These are phyloP conservation scores for Aphidoletes aphidimyza DNA, from an alignment of 2,888 invertebrate genomes.

Conservation along the genomic window DNA sequence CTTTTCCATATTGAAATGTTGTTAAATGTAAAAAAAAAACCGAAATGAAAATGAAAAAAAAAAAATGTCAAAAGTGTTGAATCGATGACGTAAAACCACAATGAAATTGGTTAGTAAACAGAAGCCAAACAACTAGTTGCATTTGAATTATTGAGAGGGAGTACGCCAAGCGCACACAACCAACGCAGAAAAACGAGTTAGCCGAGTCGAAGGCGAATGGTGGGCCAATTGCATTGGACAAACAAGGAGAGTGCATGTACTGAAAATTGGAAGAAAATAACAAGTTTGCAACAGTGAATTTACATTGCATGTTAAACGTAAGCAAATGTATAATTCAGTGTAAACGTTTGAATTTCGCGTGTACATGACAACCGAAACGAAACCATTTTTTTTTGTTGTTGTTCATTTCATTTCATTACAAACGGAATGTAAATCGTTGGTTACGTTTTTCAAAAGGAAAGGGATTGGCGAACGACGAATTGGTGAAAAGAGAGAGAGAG, in stretches of 20 bases:
- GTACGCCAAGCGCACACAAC: background rate
- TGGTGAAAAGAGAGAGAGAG: too few species aligned
- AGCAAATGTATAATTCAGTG: conserved; percentile 11
- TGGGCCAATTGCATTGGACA: background rate
- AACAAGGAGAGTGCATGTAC: background rate
- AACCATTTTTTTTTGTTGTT: background rate
- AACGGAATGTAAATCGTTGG: too few species aligned
- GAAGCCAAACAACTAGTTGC: conserved; percentile 3
- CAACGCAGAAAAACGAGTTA: background rate
- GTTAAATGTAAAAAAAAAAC: too few species aligned
- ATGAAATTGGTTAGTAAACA: conserved; percentile 10
- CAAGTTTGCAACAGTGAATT: background rate
- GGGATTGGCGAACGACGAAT: too few species aligned
- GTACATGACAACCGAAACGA: conserved; percentile 5
- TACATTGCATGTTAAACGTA: conserved; percentile 20
- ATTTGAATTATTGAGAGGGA: background rate
- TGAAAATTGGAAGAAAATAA: conserved; percentile 21
- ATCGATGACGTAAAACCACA: background rate
- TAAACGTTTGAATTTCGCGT: background rate
- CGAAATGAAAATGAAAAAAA: background rate
- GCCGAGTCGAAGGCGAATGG: background rate
- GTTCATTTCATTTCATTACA: background rate
- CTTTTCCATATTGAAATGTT: too few species aligned
- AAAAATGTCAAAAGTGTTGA: conserved; percentile 14
- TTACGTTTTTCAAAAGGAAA: too few species aligned